These are phyloP conservation scores for Oryzias woworae DNA, from an alignment of 2,113 vertebrate genomes.

Conservation along the genomic window DNA sequence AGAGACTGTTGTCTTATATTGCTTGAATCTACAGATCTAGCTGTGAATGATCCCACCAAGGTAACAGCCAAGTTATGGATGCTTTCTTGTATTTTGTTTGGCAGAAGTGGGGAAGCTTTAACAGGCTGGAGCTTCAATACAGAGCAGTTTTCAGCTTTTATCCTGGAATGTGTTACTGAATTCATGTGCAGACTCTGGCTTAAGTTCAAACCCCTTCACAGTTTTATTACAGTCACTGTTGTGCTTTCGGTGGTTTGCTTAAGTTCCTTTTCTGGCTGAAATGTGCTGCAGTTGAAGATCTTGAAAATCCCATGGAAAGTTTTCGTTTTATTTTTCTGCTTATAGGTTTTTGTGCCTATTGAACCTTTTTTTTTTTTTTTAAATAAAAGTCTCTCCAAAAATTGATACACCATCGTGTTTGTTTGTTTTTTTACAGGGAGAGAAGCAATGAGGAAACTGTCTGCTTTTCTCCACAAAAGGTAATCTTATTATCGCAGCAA, in stretches of 20 bases:
- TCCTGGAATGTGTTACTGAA: neutral
- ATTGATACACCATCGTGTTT: neutral
- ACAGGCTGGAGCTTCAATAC: neutral
- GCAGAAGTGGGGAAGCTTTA: neutral
- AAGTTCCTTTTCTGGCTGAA: neutral
- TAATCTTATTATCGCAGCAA: too few relatives aligned
- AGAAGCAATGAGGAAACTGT: conserved; percentile 3
- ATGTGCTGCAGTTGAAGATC: neutral
- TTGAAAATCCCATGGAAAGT: neutral
- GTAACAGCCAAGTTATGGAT: neutral
- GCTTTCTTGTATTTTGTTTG: neutral
- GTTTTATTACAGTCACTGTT: neutral
- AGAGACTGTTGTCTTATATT: too few relatives aligned
- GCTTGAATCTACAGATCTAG: too few relatives aligned
- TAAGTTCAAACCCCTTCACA: too few relatives aligned
- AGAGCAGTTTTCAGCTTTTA: neutral
- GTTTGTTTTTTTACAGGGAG: neutral
- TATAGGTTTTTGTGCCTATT: neutral
- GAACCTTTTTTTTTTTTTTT: neutral
- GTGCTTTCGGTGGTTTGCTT: neutral
- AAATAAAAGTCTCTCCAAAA: neutral
- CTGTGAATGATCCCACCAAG: too few relatives aligned
- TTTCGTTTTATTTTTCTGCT: neutral
- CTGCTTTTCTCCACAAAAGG: neutral
- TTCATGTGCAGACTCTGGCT: neutral